Conservation (phyloP, 2,113 vertebrate genomes). For the Mastomys natalensis region DNA sequence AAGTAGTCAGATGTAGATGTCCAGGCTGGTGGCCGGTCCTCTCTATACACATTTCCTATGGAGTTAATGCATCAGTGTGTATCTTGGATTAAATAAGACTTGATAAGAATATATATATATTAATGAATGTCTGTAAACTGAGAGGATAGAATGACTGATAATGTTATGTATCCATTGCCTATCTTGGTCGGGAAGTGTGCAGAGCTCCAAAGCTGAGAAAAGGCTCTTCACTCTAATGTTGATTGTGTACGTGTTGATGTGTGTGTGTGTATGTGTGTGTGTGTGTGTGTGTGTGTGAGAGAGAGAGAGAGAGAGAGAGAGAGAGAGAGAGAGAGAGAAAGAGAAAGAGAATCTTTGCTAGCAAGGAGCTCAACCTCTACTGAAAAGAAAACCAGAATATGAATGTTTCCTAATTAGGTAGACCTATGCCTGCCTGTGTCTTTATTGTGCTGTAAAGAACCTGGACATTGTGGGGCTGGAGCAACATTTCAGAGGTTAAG, state of each 20-base stretch:
- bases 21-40: not conserved
- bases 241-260: not conserved
- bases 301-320: too few relatives aligned
- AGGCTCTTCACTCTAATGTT: not conserved
- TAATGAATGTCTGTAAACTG: not conserved
- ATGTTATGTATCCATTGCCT: not conserved
- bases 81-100: not conserved
- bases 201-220: conserved; percentile 71
- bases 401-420: conserved; percentile 50
- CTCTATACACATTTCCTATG: not conserved
- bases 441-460: conserved; percentile 71
- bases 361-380: conserved; percentile 49
- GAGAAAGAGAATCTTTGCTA: not conserved
- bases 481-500: not conserved
- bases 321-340: too few relatives aligned
- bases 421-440: conserved; percentile 69
- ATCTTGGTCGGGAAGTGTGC: not conserved
- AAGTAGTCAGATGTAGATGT: not conserved
- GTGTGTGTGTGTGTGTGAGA: too few relatives aligned
- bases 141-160: not conserved
- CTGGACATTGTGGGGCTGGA: conserved; percentile 24
- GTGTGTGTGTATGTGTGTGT: not conserved
- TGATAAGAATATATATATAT: not conserved
- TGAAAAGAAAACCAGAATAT: conserved; percentile 52
- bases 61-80: not conserved